phyloP scores from a whole-genome alignment of 2,113 vertebrate genomes.

The Vidua chalybeata region DNA sequence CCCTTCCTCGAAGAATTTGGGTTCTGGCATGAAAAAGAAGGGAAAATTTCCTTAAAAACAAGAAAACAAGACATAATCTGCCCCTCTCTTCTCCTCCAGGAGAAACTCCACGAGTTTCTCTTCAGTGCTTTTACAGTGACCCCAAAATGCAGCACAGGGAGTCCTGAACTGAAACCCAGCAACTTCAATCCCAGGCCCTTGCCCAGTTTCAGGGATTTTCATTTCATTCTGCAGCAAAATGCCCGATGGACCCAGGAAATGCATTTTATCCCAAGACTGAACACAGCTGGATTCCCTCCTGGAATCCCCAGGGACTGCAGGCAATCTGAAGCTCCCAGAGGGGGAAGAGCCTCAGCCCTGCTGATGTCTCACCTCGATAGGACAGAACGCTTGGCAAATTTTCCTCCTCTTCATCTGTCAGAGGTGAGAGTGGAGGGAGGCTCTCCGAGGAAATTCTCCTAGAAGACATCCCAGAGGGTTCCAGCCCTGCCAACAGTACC shows the following conservation, averaged over 20 bases:
- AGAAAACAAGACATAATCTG: not conserved
- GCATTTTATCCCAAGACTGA: not conserved
- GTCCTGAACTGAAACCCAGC: not conserved
- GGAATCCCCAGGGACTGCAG: not conserved
- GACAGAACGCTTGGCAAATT: conserved; percentile 73
- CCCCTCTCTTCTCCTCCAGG: not conserved
- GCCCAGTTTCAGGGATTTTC: not conserved
- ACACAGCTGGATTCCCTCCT: not conserved
- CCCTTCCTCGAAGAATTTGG: conserved; percentile 67
- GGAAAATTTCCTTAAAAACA: not conserved
- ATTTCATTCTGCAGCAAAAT: not conserved
- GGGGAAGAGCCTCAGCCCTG: too few species aligned
- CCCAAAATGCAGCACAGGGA: not conserved
- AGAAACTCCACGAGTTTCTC: not conserved
- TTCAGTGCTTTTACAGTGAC: not conserved
- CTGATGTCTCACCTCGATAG: conserved; percentile 58
- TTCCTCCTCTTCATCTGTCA: conserved; percentile 69
- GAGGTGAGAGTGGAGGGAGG: not conserved
- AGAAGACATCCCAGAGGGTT: not conserved
- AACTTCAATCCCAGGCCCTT: not conserved
- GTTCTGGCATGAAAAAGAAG: conserved; percentile 33
- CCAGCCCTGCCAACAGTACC: conserved; percentile 39
- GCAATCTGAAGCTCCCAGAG: not conserved
- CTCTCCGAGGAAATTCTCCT: not conserved
- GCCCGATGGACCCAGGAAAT: not conserved